A percentile compares a stretch with the other conserved stretches of the same genome.
Evolutionary conservation across 2,113 vertebrate genomes (phyloP).

Genomic region (Oostethus manadensis): DNA sequence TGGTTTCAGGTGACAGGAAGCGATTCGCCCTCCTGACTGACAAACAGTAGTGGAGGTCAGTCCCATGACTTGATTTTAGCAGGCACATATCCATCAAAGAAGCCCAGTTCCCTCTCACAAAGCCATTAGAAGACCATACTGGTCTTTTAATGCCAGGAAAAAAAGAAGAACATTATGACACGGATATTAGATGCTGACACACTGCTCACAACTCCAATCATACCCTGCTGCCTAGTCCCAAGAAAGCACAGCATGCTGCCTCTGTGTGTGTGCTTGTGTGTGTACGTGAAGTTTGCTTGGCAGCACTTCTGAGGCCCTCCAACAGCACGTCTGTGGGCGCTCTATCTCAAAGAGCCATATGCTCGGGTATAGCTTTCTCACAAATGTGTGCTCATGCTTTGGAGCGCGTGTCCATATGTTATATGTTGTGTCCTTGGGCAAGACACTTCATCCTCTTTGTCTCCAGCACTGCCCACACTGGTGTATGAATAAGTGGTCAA

Average conservation of each 20-base stretch:
- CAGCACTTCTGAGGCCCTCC: slow-evolving; percentile 62
- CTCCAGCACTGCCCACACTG: no score
- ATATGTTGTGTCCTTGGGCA: not conserved
- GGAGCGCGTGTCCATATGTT: not conserved
- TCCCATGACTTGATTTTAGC: not conserved
- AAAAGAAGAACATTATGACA: not conserved
- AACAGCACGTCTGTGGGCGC: slow-evolving; percentile 46
- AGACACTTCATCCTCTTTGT: no score
- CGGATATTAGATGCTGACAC: slow-evolving; percentile 31
- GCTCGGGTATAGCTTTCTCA: slow-evolving; percentile 15
- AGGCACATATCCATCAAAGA: not conserved
- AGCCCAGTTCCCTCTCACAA: no score
- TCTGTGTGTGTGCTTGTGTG: slow-evolving; percentile 26
- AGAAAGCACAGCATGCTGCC: slow-evolving; percentile 13
- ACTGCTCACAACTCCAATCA: slow-evolving; percentile 23
- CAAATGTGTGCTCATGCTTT: not conserved
- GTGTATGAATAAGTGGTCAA: no score
- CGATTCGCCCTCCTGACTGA: slow-evolving; percentile 15
- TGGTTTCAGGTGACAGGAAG: slow-evolving; percentile 38
- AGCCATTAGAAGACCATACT: no score
- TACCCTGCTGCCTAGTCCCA: slow-evolving; percentile 1
- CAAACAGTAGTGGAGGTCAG: slow-evolving; percentile 1
- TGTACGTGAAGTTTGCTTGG: slow-evolving; percentile 47
- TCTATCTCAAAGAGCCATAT: slow-evolving; percentile 66
- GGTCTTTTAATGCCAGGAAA: not conserved